Conservation (phyloP, 2,797 vertebrate species). For the Smutsia temminckii region DNA sequence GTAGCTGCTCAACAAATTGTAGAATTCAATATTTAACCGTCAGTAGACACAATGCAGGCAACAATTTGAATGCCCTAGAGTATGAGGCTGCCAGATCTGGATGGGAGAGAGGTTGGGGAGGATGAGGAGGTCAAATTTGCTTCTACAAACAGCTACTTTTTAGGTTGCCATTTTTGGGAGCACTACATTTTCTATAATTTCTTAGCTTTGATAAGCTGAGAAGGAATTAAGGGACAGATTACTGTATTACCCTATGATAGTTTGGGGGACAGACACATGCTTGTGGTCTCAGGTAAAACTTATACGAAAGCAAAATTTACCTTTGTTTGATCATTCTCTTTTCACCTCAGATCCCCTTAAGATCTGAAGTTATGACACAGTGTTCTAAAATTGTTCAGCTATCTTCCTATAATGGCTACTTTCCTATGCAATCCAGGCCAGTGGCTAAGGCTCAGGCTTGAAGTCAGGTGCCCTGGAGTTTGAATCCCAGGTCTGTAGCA, state of each 20-base stretch:
- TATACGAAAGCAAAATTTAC: not conserved
- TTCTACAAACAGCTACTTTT: not conserved
- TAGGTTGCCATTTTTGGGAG: not conserved
- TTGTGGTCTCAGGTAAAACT: not conserved
- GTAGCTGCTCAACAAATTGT: constrained; percentile 6
- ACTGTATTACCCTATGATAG: not conserved
- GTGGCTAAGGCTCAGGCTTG: not conserved
- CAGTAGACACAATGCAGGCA: not conserved
- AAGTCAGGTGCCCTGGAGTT: not conserved
- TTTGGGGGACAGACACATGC: not conserved
- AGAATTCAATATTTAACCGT: constrained; percentile 20
- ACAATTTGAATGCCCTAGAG: not conserved
- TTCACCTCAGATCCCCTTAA: not conserved
- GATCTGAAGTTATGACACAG: not conserved
- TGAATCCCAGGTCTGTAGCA: not conserved
- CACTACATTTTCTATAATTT: not conserved
- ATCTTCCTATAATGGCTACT: not conserved
- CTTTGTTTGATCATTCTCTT: not conserved
- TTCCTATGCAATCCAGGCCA: not conserved
- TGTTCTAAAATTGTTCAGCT: not conserved
- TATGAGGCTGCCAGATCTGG: not conserved
- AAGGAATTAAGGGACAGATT: not conserved
- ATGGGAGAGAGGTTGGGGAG: not conserved
- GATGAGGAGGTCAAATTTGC: not conserved
- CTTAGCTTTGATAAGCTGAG: not conserved